Percentiles rank a stretch among this genome's conserved stretches.
Evolutionary conservation across 2,113 vertebrate genomes (phyloP).

Genomic region (Sapajus apella): DNA sequence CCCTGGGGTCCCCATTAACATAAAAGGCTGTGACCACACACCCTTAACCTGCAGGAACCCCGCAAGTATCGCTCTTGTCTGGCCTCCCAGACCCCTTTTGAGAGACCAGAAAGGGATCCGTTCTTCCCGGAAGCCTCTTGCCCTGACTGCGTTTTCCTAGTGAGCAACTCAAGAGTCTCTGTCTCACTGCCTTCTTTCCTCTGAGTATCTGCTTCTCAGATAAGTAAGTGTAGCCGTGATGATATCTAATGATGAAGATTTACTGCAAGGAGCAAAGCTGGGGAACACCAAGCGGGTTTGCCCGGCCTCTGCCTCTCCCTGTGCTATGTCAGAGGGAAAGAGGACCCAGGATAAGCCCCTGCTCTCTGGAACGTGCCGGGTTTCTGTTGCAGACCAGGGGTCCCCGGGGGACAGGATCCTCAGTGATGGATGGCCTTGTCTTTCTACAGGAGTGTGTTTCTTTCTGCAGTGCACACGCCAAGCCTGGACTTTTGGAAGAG

Average conservation of each 20-base stretch:
- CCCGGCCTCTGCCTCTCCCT: no score
- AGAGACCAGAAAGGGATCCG: no score
- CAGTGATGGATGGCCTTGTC: background rate
- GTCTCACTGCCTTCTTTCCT: background rate
- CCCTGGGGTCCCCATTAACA: background rate
- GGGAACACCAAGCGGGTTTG: accelerated
- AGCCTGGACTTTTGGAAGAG: background rate
- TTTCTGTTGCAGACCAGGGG: background rate
- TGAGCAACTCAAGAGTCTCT: accelerated
- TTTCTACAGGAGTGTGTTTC: background rate
- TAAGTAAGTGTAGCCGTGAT: background rate
- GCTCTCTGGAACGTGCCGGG: background rate
- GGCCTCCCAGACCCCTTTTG: background rate
- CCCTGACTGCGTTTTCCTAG: accelerated
- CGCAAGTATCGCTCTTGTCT: accelerated
- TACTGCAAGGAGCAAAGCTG: background rate
- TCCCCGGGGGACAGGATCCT: background rate
- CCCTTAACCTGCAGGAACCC: background rate
- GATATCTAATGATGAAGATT: background rate
- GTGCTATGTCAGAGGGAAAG: accelerated
- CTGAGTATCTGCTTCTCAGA: background rate
- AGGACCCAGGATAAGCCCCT: background rate
- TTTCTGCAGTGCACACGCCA: background rate
- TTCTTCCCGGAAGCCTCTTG: background rate
- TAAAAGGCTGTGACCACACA: background rate